phyloP scores from a whole-genome alignment of 2,888 invertebrate genomes.

The Ptychoptera albimana region DNA sequence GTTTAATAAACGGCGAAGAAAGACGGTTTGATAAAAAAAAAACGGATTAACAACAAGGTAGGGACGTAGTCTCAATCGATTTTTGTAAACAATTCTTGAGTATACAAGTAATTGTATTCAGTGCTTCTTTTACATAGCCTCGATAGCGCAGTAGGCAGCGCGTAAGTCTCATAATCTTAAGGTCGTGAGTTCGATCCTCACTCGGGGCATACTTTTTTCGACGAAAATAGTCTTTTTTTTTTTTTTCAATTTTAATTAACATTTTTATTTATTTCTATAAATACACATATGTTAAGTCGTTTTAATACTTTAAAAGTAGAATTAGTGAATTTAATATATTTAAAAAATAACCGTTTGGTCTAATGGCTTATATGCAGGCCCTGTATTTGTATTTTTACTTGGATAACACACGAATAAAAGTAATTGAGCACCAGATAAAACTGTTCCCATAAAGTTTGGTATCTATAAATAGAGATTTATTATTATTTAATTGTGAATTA shows the following conservation, averaged over 20 bases:
- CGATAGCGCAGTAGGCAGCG: slow-evolving; percentile 4
- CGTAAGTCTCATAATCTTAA: slow-evolving; percentile 5
- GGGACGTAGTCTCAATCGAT: too few relatives aligned
- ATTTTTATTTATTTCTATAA: too few relatives aligned
- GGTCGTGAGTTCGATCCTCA: slow-evolving; percentile 5
- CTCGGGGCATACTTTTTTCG: neutral
- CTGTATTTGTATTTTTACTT: slow-evolving; percentile 19
- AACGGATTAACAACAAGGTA: too few relatives aligned
- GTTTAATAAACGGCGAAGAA: too few relatives aligned
- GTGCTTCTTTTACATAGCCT: neutral
- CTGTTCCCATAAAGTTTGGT: slow-evolving; percentile 57
- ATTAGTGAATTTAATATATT: too few relatives aligned
- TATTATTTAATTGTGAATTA: slow-evolving; percentile 4
- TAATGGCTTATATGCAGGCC: slow-evolving; percentile 22
- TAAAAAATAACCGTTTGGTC: neutral
- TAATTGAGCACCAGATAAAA: slow-evolving; percentile 50
- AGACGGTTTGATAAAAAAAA: too few relatives aligned
- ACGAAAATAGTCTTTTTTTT: too few relatives aligned
- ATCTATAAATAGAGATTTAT: slow-evolving; percentile 34
- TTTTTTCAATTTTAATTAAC: too few relatives aligned
- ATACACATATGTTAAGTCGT: too few relatives aligned
- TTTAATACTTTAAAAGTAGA: too few relatives aligned
- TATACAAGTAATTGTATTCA: too few relatives aligned
- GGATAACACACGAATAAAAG: slow-evolving; percentile 54
- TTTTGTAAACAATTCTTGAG: too few relatives aligned